Percentiles rank a stretch among this genome's conserved stretches.
Conservation (phyloP, 2,113 vertebrate species). For the Chloropsis cyanopogon region DNA sequence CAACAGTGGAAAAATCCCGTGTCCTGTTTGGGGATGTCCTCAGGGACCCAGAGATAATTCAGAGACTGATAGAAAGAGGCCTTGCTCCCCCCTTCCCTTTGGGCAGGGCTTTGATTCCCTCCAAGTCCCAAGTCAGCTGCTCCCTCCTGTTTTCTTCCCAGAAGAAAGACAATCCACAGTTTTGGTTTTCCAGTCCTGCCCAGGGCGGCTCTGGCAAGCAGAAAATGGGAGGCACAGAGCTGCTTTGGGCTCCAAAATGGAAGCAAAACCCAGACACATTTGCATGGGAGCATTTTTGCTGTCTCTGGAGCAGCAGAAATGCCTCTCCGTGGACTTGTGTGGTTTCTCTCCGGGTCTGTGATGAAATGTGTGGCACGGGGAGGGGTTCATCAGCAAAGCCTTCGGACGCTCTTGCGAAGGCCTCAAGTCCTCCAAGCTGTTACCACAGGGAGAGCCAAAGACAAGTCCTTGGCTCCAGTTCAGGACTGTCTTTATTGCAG, state of each 20-base stretch:
- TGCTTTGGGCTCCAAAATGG: not conserved
- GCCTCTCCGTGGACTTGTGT: not conserved
- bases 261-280: not conserved
- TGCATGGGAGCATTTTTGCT: not conserved
- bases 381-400: not conserved
- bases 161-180: not conserved
- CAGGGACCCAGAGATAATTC: not conserved
- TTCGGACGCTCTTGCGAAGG: not conserved
- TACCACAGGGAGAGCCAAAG: not conserved
- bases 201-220: not conserved
- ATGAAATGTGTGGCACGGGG: slow-evolving; percentile 25
- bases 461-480: not conserved
- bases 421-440: not conserved
- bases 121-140: not conserved
- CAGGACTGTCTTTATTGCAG: not conserved
- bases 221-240: not conserved
- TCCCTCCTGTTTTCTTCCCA: not conserved
- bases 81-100: not conserved
- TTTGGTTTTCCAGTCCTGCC: not conserved
- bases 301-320: not conserved
- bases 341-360: slow-evolving; percentile 3
- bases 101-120: not conserved
- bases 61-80: not conserved
- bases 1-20: not conserved
- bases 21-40: not conserved